Conservation (phyloP, 2,797 vertebrate genomes). For the Mycteria americana region DNA sequence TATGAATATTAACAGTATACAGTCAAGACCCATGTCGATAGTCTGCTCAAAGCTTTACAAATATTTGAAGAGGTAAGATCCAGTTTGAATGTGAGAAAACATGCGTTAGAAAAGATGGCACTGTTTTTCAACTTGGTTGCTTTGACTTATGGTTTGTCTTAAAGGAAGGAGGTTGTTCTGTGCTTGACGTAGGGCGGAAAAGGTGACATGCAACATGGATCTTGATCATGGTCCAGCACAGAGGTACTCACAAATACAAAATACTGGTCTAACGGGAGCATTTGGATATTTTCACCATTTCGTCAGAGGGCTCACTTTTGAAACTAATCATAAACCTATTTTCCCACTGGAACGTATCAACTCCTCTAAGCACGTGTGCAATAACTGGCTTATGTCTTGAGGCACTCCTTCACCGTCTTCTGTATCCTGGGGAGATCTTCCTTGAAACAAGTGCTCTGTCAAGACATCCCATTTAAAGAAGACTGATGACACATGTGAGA, state of each 20-base stretch:
- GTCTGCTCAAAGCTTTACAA: neutral
- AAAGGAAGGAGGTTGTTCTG: neutral
- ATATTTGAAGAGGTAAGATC: neutral
- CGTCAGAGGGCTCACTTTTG: neutral
- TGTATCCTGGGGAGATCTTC: neutral
- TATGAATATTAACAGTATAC: neutral
- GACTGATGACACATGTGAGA: slow-evolving; percentile 2
- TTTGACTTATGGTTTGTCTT: neutral
- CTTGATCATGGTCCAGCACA: neutral
- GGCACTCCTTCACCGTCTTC: neutral
- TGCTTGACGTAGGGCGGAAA: neutral
- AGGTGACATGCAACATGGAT: accelerated
- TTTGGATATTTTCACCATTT: neutral
- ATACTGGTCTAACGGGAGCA: neutral
- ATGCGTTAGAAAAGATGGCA: neutral
- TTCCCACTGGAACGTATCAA: neutral
- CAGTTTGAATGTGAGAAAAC: neutral
- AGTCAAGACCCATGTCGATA: neutral
- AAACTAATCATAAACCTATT: neutral
- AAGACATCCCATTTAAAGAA: slow-evolving; percentile 3
- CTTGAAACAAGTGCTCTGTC: slow-evolving; percentile 8
- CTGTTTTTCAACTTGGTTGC: neutral
- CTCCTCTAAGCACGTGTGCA: neutral
- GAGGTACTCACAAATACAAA: neutral
- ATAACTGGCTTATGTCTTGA: neutral